Percentiles rank a stretch among this genome's conserved stretches.
phyloP scores from a whole-genome alignment of 2,888 invertebrate species.

The Junonia oenone region DNA sequence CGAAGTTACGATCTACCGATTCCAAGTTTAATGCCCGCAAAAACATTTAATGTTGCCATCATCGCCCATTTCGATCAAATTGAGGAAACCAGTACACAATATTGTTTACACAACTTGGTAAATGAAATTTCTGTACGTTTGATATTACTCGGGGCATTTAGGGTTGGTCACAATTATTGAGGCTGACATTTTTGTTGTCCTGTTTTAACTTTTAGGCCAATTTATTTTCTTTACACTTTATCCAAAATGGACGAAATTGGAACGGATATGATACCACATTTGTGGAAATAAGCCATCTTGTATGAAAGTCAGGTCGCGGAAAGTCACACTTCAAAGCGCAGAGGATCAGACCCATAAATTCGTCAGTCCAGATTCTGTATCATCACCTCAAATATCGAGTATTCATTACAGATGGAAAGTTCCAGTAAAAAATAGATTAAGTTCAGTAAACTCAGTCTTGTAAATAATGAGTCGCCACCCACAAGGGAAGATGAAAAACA shows the following conservation, averaged over 20 bases:
- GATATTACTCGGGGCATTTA: not conserved
- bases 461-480: not conserved
- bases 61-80: constrained; percentile 31
- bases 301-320: not conserved
- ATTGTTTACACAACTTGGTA: constrained; percentile 17
- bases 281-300: no score
- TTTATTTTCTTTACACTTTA: no score
- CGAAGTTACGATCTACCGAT: constrained; percentile 42
- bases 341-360: not conserved
- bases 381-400: not conserved
- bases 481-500: constrained; percentile 3
- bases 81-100: constrained; percentile 30
- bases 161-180: not conserved
- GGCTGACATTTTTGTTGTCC: not conserved
- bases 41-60: constrained; percentile 39
- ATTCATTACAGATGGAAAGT: not conserved
- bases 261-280: no score
- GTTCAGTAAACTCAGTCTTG: not conserved
- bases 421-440: not conserved
- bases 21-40: constrained; percentile 43
- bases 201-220: no score
- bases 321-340: not conserved
- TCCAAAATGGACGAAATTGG: no score
- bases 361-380: not conserved
- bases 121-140: constrained; percentile 7